Evolutionary conservation across 2,113 vertebrate species (phyloP).

Genomic region (Hirundichthys speculiger): DNA sequence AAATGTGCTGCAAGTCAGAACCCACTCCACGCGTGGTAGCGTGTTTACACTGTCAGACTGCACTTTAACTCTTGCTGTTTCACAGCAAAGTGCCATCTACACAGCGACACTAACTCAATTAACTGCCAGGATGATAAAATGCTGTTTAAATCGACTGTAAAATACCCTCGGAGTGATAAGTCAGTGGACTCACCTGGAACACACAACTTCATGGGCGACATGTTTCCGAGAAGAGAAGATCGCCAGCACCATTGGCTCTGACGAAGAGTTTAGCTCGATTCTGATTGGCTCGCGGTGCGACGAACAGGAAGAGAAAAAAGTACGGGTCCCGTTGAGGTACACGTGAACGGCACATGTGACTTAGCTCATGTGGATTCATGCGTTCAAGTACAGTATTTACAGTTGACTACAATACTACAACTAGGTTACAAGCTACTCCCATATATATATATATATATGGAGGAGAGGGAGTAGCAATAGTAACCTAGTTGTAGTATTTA

Average conservation of each 20-base stretch:
- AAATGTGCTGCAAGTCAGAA: neutral
- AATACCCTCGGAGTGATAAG: neutral
- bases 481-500: no score
- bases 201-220: conserved; percentile 85
- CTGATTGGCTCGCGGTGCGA: conserved; percentile 61
- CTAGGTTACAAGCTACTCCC: no score
- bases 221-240: conserved; percentile 73
- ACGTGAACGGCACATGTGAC: no score
- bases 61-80: neutral
- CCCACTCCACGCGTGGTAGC: conserved; percentile 19
- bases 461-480: no score
- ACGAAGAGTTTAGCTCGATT: neutral
- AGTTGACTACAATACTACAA: no score
- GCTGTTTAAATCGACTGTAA: neutral
- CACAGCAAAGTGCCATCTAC: neutral
- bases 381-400: no score
- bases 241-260: conserved; percentile 59
- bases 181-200: conserved; percentile 77
- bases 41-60: neutral
- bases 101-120: no score
- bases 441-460: no score
- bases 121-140: neutral
- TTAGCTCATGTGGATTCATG: no score
- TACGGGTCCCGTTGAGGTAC: no score
- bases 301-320: no score